Evolutionary conservation across 2,888 invertebrate species (phyloP), one percentile per base, ranked within the genome.

Genomic region (Vannuccia rotundouncinata): DNA sequence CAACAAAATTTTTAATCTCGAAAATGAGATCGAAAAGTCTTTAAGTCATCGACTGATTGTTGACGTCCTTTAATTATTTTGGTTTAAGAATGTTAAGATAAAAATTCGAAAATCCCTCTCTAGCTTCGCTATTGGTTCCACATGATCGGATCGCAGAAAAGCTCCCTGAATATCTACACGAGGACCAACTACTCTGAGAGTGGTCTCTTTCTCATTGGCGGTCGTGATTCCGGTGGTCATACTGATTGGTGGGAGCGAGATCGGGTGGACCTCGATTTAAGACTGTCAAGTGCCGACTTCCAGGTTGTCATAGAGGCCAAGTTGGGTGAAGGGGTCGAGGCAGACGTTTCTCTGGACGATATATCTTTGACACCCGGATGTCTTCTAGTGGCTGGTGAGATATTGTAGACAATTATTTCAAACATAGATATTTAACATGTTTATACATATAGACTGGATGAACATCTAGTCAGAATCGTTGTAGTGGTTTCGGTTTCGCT

Each of bases 281-380:
- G 22, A 17, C 0, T 13, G 1, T 10, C 22, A 10, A 29, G 74
- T 25, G n/a, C 60, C 77, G 28, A 59, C 77, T 80, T 85, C 82
- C 81, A 85, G 77, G 83, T 86, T 59, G 83, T 86, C 22, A 83
- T 86, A 27, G 85, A 86, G 80, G 86, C 83, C 25, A 83, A 84
- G 0, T 82, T 84, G 30, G 86, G 85, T 1, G 80, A 80, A 1
- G 83, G 84, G 25, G 83, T 83, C 80, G 82, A 83, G 22, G 86
- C 85, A 31, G 86, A 86, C 80, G 85, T 85, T 29, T 84, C 83
- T 1, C 77, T 85, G 73, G 85, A 85, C 82, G 85, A 85, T 81
- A 81, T 85, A 1, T 84, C 85, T 0, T 85, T 85, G 59, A 85
- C 85, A 1, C 85, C 86, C 30, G 84, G 84, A 0, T 86, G 86